phyloP scores from a whole-genome alignment of 1,140 invertebrate genomes.

The Bemisia tabaci region DNA sequence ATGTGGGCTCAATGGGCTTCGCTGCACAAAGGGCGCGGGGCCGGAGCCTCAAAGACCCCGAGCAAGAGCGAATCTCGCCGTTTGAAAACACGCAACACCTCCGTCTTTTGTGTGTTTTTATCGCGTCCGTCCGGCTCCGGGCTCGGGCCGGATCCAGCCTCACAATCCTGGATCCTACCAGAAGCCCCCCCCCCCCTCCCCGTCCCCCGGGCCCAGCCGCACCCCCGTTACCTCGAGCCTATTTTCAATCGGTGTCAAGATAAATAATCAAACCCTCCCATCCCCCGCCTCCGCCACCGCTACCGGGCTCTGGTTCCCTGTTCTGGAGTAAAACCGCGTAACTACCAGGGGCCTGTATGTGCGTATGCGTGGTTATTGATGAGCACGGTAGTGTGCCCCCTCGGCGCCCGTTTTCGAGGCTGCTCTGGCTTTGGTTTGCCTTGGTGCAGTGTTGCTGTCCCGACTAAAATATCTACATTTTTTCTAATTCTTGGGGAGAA shows the following conservation, averaged over 20 bases:
- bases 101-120: neutral
- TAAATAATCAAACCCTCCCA: neutral
- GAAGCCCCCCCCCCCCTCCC: neutral
- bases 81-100: neutral
- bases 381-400: no score
- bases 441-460: no score
- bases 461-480: no score
- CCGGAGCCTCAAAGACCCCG: neutral
- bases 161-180: neutral
- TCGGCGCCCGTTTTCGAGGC: no score
- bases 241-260: neutral
- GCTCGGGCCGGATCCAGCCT: neutral
- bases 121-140: neutral
- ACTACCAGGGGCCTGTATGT: no score
- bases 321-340: no score
- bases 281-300: neutral
- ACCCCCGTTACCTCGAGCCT: neutral
- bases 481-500: no score
- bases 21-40: neutral
- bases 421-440: no score
- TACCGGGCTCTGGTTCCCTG: no score
- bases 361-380: no score
- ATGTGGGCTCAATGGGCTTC: no score
- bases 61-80: neutral
- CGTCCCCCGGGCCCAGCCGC: no score